These are phyloP conservation scores for Anastatus disparis DNA, from an alignment of 1,140 invertebrate genomes.

Conservation along the genomic window DNA sequence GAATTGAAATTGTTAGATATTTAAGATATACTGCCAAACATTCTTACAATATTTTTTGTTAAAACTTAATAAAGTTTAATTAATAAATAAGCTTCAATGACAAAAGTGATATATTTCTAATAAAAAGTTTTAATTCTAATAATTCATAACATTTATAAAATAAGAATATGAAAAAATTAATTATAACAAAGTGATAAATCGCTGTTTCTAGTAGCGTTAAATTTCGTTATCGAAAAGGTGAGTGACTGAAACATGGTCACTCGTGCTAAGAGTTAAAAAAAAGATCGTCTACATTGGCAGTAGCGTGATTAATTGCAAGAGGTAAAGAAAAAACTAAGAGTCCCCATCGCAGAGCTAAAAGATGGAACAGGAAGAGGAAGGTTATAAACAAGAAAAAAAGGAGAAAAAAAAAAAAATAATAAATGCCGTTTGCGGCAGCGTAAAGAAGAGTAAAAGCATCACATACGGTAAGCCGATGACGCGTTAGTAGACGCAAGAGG, in stretches of 20 bases:
- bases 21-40: background rate
- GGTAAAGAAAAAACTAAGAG: conserved; percentile 56
- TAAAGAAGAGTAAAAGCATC: conserved; percentile 26
- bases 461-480: background rate
- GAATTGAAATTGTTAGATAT: conserved; percentile 5
- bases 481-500: background rate
- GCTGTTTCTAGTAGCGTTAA: conserved; percentile 39
- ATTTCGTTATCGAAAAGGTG: conserved; percentile 30
- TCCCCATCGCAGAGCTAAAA: conserved; percentile 40
- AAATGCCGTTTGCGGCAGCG: background rate
- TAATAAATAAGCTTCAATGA: too few relatives aligned
- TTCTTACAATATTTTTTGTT: too few relatives aligned
- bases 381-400: background rate
- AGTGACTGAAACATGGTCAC: background rate
- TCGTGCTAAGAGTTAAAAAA: background rate
- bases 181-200: conserved; percentile 34
- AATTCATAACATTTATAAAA: too few relatives aligned
- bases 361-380: too few relatives aligned
- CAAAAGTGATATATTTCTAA: too few relatives aligned
- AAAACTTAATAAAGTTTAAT: too few relatives aligned
- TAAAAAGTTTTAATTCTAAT: too few relatives aligned
- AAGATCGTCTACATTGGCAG: conserved; percentile 42
- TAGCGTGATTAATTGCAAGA: conserved; percentile 60
- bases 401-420: background rate
- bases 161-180: too few relatives aligned